Conservation (phyloP, 2,113 vertebrate genomes). For the Manacus vitellinus region DNA sequence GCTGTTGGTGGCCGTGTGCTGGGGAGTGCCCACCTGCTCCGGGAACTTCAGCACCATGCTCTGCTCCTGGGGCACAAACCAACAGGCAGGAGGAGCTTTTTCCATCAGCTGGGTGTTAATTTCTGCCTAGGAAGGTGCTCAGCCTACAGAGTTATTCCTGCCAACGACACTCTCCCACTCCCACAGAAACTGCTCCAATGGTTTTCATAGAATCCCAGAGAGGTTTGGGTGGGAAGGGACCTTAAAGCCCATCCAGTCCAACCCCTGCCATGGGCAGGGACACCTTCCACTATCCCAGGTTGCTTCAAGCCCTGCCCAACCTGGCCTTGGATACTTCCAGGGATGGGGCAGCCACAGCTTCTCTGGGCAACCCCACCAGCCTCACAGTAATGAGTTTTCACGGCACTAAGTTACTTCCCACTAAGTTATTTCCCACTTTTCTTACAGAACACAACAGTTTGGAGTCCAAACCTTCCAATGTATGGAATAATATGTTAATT, state of each 20-base stretch:
- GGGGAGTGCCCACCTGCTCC: conserved; percentile 78
- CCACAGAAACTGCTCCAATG: background rate
- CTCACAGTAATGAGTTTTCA: background rate
- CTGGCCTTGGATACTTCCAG: background rate
- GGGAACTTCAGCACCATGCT: conserved; percentile 85
- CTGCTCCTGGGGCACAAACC: conserved; percentile 80
- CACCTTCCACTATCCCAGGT: background rate
- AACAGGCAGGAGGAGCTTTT: background rate
- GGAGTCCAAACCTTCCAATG: background rate
- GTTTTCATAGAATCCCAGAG: background rate
- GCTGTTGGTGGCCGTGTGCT: conserved; percentile 78
- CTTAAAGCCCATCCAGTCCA: background rate
- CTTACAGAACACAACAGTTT: background rate
- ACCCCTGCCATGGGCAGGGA: background rate
- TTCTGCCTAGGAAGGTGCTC: background rate
- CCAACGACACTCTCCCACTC: background rate
- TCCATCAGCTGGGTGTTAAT: background rate
- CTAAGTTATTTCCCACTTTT: background rate
- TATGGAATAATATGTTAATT: background rate
- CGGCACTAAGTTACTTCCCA: background rate
- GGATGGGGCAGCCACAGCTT: background rate
- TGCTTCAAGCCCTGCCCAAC: background rate
- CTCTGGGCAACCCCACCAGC: background rate
- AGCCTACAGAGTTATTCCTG: background rate
- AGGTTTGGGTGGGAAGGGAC: background rate